A percentile compares a stretch with the other conserved stretches of the same genome.
Conservation (phyloP, 1,140 invertebrate species). For the Drosophila busckii region DNA sequence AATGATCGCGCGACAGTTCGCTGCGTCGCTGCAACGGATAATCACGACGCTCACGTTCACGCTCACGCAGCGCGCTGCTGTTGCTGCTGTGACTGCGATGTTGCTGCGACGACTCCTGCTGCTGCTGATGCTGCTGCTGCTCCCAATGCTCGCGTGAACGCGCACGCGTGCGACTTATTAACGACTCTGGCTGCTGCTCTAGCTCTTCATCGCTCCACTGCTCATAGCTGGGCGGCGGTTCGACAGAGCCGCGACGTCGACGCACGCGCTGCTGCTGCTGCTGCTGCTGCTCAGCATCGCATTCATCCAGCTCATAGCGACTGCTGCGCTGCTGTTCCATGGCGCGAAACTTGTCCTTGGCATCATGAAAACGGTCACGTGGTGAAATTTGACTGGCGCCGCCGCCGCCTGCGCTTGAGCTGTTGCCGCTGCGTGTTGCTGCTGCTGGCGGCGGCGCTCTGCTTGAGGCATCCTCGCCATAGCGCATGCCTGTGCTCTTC, state of each 20-base stretch:
- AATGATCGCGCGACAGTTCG: slow-evolving; percentile 29
- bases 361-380: slow-evolving; percentile 88
- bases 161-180: slow-evolving; percentile 50
- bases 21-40: slow-evolving; percentile 30
- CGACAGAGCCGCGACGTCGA: slow-evolving; percentile 50
- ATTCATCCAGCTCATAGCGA: slow-evolving; percentile 79
- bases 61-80: not conserved
- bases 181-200: slow-evolving; percentile 9
- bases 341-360: slow-evolving; percentile 89
- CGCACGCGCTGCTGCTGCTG: slow-evolving; percentile 6
- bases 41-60: slow-evolving; percentile 34
- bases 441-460: slow-evolving; percentile 31
- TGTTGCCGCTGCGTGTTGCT: not conserved
- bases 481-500: slow-evolving; percentile 75
- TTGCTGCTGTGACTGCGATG: slow-evolving; percentile 6
- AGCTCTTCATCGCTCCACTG: slow-evolving; percentile 71
- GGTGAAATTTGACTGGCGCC: slow-evolving; percentile 80
- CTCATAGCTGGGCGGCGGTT: slow-evolving; percentile 49
- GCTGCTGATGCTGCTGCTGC: slow-evolving; percentile 27
- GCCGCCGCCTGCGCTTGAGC: slow-evolving; percentile 1
- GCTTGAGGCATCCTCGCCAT: slow-evolving; percentile 40
- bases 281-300: slow-evolving; percentile 26
- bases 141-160: slow-evolving; percentile 70
- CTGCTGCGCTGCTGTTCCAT: slow-evolving; percentile 84
- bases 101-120: slow-evolving; percentile 21